Evolutionary conservation across 2,797 vertebrate species (phyloP).

Genomic region (Sarcophilus harrisii): DNA sequence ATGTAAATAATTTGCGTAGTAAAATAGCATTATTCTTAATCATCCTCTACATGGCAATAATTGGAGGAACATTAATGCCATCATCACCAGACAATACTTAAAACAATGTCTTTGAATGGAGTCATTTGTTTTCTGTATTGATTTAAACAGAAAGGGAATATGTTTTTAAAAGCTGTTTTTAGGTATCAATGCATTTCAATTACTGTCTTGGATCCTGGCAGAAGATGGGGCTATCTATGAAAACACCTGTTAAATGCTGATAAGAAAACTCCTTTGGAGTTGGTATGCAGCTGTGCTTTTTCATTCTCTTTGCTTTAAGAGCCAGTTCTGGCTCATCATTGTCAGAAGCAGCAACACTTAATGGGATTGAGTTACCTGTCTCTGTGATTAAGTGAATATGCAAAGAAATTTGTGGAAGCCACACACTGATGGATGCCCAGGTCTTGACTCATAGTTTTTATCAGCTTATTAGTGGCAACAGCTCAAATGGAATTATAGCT

Average conservation of each 20-base stretch:
- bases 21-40: slow-evolving; percentile 30
- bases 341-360: slow-evolving; percentile 57
- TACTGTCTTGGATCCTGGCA: slow-evolving; percentile 63
- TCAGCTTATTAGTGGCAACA: slow-evolving; percentile 84
- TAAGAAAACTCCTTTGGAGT: slow-evolving; percentile 64
- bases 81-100: neutral
- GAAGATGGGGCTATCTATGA: slow-evolving; percentile 64
- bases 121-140: slow-evolving; percentile 28
- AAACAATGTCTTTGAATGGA: slow-evolving; percentile 15
- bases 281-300: slow-evolving; percentile 57
- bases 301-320: slow-evolving; percentile 29
- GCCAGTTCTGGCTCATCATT: slow-evolving; percentile 65
- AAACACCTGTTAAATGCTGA: slow-evolving; percentile 74
- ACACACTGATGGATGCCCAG: slow-evolving; percentile 62
- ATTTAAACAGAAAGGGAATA: slow-evolving; percentile 27
- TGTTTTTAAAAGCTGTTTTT: slow-evolving; percentile 50
- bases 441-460: slow-evolving; percentile 79
- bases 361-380: slow-evolving; percentile 71
- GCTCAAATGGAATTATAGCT: slow-evolving; percentile 85
- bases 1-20: neutral
- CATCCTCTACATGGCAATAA: slow-evolving; percentile 12
- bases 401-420: slow-evolving; percentile 68
- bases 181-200: slow-evolving; percentile 58
- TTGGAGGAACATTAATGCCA: slow-evolving; percentile 10
- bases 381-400: slow-evolving; percentile 67